Conservation (phyloP, 2,888 invertebrate species). For the Himalopsyche kuldschensis region DNA sequence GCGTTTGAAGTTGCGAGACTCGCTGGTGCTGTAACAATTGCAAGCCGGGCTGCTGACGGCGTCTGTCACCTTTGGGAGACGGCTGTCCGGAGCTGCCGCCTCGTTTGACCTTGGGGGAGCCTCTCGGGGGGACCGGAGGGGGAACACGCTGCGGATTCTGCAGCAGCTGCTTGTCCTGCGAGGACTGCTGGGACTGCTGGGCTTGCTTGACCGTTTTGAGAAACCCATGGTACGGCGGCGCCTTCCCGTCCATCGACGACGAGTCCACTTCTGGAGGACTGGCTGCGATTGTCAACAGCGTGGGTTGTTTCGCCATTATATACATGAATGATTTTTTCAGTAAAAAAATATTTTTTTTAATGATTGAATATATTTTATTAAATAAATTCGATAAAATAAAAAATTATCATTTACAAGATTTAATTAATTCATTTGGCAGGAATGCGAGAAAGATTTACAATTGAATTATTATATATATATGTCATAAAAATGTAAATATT, state of each 20-base stretch:
- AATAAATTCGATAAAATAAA: not conserved
- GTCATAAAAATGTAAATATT: not conserved
- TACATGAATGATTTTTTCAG: not conserved
- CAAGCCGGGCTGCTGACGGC: not conserved
- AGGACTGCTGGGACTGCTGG: not conserved
- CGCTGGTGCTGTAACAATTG: not conserved
- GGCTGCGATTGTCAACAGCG: slow-evolving; percentile 3
- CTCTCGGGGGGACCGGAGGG: slow-evolving; percentile 86
- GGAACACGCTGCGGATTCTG: slow-evolving; percentile 67
- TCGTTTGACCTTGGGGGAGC: slow-evolving; percentile 70
- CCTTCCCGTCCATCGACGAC: slow-evolving; percentile 8
- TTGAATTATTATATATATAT: not conserved
- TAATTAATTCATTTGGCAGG: not conserved
- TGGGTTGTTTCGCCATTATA: not conserved
- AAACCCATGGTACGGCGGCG: slow-evolving; percentile 72
- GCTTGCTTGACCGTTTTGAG: slow-evolving; percentile 66
- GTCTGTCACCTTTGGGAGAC: slow-evolving; percentile 42
- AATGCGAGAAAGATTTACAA: not conserved
- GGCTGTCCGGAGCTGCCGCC: slow-evolving; percentile 52
- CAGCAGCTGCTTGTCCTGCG: slow-evolving; percentile 48
- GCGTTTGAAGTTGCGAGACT: not conserved
- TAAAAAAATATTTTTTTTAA: not conserved
- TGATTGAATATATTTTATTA: not conserved
- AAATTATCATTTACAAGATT: not conserved
- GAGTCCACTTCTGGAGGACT: slow-evolving; percentile 34